phyloP scores from a whole-genome alignment of 2,888 invertebrate genomes.

The Athripsodes cinereus region DNA sequence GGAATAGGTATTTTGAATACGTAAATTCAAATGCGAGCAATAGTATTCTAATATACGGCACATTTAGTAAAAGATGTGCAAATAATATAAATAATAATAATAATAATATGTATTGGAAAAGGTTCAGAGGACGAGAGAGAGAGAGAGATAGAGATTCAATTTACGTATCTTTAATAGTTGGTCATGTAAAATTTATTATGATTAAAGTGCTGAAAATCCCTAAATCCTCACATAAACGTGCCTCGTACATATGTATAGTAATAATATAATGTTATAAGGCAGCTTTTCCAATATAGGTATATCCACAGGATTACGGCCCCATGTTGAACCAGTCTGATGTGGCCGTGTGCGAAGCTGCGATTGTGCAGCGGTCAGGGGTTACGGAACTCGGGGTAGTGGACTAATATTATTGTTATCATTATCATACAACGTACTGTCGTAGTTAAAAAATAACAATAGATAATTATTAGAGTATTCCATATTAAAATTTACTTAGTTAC shows the following conservation, averaged over 20 bases:
- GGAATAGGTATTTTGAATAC: too few species aligned
- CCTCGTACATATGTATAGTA: not conserved
- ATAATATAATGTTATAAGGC: not conserved
- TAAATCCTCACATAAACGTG: not conserved
- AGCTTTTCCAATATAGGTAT: not conserved
- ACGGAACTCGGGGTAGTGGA: not conserved
- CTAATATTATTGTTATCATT: too few species aligned
- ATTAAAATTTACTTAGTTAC: too few species aligned
- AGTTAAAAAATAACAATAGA: too few species aligned
- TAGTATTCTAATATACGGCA: too few species aligned
- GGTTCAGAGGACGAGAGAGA: too few species aligned
- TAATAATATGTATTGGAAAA: constrained; percentile 1
- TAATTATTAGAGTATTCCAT: too few species aligned
- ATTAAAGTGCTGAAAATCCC: not conserved
- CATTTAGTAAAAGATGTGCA: too few species aligned
- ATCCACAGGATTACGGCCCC: not conserved
- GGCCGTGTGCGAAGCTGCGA: not conserved
- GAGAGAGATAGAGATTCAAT: constrained; percentile 2
- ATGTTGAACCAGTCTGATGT: not conserved
- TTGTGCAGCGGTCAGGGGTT: not conserved
- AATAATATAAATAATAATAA: not conserved
- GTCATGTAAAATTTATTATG: constrained; percentile 2
- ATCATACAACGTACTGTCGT: too few species aligned
- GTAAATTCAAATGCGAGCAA: too few species aligned
- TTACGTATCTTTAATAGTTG: not conserved